Evolutionary conservation across 2,797 vertebrate species (phyloP), one percentile per base, ranked within the genome.

Genomic region (Melanotaenia boesemani): DNA sequence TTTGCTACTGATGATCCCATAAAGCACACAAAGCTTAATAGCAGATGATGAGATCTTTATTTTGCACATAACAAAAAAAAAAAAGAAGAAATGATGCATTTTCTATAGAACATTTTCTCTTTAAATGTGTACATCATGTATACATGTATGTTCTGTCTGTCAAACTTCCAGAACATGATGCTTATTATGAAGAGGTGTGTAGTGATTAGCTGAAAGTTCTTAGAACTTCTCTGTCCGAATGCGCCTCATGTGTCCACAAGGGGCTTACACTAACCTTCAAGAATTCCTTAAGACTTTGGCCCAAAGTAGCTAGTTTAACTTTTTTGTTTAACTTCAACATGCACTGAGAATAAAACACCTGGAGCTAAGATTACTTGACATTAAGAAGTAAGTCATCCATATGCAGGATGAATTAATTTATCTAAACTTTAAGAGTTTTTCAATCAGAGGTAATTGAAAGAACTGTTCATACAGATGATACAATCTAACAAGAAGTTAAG

Each of bases 221-320:
- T n/a, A n/a, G n/a, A n/a, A n/a, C n/a, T n/a, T n/a, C n/a, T n/a
- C n/a, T n/a, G n/a, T n/a, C n/a, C n/a, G n/a, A n/a, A n/a, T n/a
- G n/a, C n/a, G n/a, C n/a, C n/a, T n/a, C n/a, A 20, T 26, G 48
- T 60, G 62, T 79, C 69, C 81, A 76, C 67, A 60, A 36, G 58
- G 79, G 80, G 39, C 6, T 55, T 22, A 41, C 50, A 41, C 52
- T 73, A 81, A 58, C 92, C 85, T 92, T 89, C 75, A 90, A 87
- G 79, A 30, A 63, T 44, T 79, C 82, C 84, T 85, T 28, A 77
- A 84, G 76, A 73, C 34, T 78, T 78, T 72, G 46, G 26, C 26
- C 28, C 52, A 72, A 77, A 76, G 72, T 59, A 60, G 34, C 32
- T 46, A 65, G 8, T 77, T 82, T 68, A 13, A 71, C 63, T 37